phyloP scores from a whole-genome alignment of 2,888 invertebrate species.

The Heteropelma amictum region DNA sequence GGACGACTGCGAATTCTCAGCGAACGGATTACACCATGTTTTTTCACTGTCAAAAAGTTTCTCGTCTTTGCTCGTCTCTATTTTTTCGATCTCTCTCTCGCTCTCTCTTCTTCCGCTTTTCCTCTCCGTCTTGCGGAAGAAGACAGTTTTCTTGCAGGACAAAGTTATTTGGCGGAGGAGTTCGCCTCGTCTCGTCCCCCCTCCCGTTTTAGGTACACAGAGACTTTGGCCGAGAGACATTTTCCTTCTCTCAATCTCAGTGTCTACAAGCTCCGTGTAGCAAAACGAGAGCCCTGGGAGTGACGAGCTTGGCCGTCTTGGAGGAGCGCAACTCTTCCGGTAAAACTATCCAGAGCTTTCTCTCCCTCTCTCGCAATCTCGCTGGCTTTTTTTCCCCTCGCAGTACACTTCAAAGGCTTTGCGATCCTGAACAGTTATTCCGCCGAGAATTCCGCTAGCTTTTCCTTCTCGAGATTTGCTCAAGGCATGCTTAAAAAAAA shows the following conservation, averaged over 20 bases:
- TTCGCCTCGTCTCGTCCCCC: conserved; percentile 30
- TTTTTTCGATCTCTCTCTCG: too few relatives aligned
- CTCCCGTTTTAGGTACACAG: conserved; percentile 15
- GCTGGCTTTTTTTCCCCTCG: neutral
- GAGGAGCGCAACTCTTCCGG: conserved; percentile 31
- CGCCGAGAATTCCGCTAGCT: conserved; percentile 30
- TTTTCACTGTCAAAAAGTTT: conserved; percentile 52
- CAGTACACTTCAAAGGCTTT: conserved; percentile 26
- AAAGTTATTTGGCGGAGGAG: conserved; percentile 54
- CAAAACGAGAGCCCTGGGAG: conserved; percentile 24
- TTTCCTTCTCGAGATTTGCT: conserved; percentile 30
- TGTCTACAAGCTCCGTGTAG: conserved; percentile 6
- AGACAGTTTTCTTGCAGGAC: conserved; percentile 39
- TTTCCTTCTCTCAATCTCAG: conserved; percentile 8
- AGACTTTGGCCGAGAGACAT: conserved; percentile 21
- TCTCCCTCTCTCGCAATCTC: neutral
- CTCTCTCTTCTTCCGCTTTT: neutral
- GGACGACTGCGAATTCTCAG: conserved; percentile 1
- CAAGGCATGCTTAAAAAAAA: conserved; percentile 10
- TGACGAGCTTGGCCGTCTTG: conserved; percentile 36
- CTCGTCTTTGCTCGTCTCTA: neutral
- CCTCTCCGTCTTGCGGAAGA: conserved; percentile 1
- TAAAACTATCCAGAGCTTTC: conserved; percentile 29
- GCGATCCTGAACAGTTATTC: conserved; percentile 42
- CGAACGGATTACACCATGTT: conserved; percentile 43